Conservation (phyloP, 2,113 vertebrate genomes). For the Ageneiosus marmoratus region DNA sequence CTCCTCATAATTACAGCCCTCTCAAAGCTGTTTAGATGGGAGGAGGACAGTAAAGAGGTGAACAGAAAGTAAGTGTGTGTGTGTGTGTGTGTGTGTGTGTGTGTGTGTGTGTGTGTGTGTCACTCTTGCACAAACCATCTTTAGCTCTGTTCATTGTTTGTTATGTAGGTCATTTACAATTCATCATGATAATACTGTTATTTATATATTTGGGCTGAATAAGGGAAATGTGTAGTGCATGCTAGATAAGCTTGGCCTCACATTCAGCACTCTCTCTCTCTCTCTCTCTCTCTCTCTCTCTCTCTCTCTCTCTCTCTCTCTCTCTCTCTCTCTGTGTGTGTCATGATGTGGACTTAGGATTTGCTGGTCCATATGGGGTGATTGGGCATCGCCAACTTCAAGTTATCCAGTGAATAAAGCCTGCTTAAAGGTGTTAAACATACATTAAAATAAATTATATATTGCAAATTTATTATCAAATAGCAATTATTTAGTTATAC, state of each 20-base stretch:
- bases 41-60: constrained; percentile 54
- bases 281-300: neutral
- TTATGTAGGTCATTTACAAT: constrained; percentile 6
- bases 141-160: constrained; percentile 14
- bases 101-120: constrained; percentile 8
- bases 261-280: neutral
- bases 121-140: neutral
- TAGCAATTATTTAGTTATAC: no score
- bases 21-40: constrained; percentile 67
- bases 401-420: no score
- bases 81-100: constrained; percentile 37
- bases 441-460: no score
- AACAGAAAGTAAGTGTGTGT: constrained; percentile 30
- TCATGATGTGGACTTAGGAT: neutral
- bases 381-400: no score
- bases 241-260: neutral
- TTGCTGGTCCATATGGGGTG: no score
- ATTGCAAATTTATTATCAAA: no score
- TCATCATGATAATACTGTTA: neutral
- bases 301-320: neutral
- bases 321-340: constrained; percentile 24
- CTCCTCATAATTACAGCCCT: constrained; percentile 71
- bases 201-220: neutral
- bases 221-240: neutral
- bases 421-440: no score